A percentile compares a stretch with the other conserved stretches of the same genome.
These are phyloP conservation scores for Drosophila pruinosa DNA, from an alignment of 1,140 invertebrate genomes.

Conservation along the genomic window DNA sequence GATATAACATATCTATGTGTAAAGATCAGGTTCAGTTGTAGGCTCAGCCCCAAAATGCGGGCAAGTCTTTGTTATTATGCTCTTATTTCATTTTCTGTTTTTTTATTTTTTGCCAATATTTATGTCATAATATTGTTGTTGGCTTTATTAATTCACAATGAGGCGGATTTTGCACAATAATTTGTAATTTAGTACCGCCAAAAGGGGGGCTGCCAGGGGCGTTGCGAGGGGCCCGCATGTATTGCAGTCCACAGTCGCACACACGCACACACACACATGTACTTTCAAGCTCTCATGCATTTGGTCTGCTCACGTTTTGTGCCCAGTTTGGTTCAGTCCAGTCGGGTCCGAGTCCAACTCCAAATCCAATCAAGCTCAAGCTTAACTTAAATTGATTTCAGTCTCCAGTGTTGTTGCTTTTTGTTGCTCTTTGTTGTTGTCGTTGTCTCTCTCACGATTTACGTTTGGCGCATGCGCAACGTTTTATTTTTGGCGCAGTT, in stretches of 20 bases:
- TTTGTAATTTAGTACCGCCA: slow-evolving; percentile 23
- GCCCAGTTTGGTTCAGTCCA: slow-evolving; percentile 15
- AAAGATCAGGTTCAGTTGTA: slow-evolving; percentile 3
- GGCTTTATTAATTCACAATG: slow-evolving; percentile 52
- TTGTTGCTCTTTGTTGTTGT: background rate
- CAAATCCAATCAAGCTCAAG: slow-evolving; percentile 36
- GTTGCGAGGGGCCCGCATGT: slow-evolving; percentile 1
- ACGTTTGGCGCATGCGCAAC: slow-evolving; percentile 54
- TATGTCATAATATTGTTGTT: slow-evolving; percentile 57
- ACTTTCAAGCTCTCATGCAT: slow-evolving; percentile 5
- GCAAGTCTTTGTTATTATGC: slow-evolving; percentile 19
- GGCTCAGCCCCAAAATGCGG: slow-evolving; percentile 13
- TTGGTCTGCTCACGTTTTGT: slow-evolving; percentile 38
- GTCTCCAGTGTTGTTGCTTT: background rate
- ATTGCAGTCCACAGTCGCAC: background rate
- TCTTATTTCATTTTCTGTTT: slow-evolving; percentile 17
- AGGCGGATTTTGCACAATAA: slow-evolving; percentile 51
- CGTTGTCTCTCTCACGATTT: background rate
- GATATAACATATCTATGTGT: background rate
- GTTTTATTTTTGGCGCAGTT: slow-evolving; percentile 26
- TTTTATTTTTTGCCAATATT: slow-evolving; percentile 40
- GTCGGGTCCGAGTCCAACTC: slow-evolving; percentile 20
- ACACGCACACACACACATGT: background rate
- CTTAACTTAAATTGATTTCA: background rate
- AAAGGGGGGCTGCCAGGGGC: slow-evolving; percentile 2